Evolutionary conservation across 2,797 vertebrate species (phyloP).

Genomic region (Hippocampus kuda): DNA sequence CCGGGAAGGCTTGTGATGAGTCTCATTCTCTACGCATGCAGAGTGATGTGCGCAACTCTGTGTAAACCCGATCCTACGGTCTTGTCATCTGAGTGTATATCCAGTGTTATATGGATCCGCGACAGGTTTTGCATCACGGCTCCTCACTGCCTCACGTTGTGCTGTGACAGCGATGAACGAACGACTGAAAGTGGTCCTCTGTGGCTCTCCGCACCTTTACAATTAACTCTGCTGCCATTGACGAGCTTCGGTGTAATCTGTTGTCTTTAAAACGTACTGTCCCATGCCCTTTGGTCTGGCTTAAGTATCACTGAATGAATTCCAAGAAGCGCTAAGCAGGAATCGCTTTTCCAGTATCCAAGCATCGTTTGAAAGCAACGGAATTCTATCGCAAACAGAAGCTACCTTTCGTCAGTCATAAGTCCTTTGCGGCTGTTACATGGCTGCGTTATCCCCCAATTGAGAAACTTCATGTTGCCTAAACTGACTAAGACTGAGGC

Average conservation of each 20-base stretch:
- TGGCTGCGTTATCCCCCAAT: too few species aligned
- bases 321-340: background rate
- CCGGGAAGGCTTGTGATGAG: background rate
- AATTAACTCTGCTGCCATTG: too few species aligned
- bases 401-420: background rate
- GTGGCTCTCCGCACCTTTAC: too few species aligned
- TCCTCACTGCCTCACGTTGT: slow-evolving; percentile 12
- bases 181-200: background rate
- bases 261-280: background rate
- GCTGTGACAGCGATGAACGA: slow-evolving; percentile 15
- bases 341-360: background rate
- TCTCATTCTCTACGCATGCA: slow-evolving; percentile 3
- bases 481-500: too few species aligned
- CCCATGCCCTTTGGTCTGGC: background rate
- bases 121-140: slow-evolving; percentile 14
- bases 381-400: background rate
- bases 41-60: slow-evolving; percentile 11
- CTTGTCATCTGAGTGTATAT: slow-evolving; percentile 27
- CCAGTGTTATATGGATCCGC: slow-evolving; percentile 34
- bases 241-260: background rate
- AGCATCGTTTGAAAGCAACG: too few species aligned
- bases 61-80: slow-evolving; percentile 39
- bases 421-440: background rate
- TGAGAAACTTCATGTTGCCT: too few species aligned
- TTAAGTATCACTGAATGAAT: background rate